Evolutionary conservation across 2,888 invertebrate genomes (phyloP).

Genomic region (Nebria salina): DNA sequence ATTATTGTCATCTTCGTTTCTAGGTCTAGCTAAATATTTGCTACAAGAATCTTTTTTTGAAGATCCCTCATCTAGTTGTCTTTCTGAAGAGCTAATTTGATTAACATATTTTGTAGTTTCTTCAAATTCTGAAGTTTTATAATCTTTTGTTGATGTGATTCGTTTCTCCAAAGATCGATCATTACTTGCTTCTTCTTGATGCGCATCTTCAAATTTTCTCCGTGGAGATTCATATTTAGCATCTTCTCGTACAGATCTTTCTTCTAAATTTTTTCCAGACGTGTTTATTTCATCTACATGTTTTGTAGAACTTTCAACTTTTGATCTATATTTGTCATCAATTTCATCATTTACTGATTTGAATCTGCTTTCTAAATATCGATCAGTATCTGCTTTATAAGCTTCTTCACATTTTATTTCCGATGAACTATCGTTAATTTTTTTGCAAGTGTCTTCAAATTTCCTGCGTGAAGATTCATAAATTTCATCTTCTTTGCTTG

Average conservation of each 20-base stretch:
- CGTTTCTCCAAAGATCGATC: background rate
- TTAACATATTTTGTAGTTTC: background rate
- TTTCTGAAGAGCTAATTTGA: background rate
- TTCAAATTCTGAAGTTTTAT: background rate
- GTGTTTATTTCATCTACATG: no score
- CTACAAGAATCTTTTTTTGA: slow-evolving; percentile 6
- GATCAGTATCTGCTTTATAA: slow-evolving; percentile 8
- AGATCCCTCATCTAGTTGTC: background rate
- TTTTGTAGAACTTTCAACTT: background rate
- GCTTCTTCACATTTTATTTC: background rate
- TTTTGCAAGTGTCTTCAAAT: background rate
- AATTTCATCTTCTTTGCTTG: background rate
- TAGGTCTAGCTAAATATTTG: slow-evolving; percentile 6
- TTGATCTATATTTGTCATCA: background rate
- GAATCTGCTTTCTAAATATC: background rate
- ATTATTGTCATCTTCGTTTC: slow-evolving; percentile 26
- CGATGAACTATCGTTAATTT: background rate
- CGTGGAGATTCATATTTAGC: background rate
- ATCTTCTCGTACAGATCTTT: background rate
- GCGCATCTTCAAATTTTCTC: background rate
- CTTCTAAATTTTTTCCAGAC: background rate
- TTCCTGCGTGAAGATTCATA: background rate
- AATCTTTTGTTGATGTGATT: no score
- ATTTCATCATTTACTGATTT: background rate
- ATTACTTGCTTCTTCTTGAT: background rate